These are phyloP conservation scores for Peucedramus taeniatus DNA, from an alignment of 2,113 vertebrate species.

Conservation along the genomic window DNA sequence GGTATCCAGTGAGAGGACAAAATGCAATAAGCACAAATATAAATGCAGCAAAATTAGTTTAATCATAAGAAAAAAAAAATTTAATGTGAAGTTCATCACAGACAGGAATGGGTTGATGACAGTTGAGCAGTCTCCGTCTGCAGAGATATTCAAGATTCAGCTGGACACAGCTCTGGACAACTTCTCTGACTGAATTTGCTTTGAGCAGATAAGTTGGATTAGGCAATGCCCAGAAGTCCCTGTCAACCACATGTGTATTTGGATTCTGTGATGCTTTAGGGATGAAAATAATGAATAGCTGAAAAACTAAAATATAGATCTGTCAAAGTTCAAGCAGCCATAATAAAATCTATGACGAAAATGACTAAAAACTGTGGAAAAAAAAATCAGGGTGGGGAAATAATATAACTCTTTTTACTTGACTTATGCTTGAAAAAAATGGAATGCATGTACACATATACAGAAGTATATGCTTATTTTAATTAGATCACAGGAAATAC, in stretches of 20 bases:
- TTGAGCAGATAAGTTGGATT: neutral
- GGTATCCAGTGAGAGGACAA: neutral
- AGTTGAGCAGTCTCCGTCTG: neutral
- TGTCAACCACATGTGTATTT: neutral
- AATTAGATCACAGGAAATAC: neutral
- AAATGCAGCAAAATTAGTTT: neutral
- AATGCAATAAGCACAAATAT: neutral
- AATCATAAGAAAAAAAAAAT: neutral
- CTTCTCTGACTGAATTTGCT: neutral
- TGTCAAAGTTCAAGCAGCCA: neutral
- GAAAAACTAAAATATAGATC: neutral
- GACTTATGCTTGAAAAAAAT: neutral
- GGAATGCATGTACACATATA: neutral
- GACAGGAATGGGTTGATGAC: accelerated
- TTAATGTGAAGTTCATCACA: neutral
- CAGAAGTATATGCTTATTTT: neutral
- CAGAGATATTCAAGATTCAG: neutral
- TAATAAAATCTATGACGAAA: neutral
- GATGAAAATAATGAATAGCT: neutral
- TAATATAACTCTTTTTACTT: neutral
- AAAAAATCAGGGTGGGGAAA: neutral
- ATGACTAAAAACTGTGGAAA: neutral
- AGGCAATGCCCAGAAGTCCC: neutral
- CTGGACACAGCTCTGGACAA: neutral
- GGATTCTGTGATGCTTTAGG: neutral